phyloP scores from a whole-genome alignment of 2,888 invertebrate genomes.

The Lordiphosa andalusiaca region DNA sequence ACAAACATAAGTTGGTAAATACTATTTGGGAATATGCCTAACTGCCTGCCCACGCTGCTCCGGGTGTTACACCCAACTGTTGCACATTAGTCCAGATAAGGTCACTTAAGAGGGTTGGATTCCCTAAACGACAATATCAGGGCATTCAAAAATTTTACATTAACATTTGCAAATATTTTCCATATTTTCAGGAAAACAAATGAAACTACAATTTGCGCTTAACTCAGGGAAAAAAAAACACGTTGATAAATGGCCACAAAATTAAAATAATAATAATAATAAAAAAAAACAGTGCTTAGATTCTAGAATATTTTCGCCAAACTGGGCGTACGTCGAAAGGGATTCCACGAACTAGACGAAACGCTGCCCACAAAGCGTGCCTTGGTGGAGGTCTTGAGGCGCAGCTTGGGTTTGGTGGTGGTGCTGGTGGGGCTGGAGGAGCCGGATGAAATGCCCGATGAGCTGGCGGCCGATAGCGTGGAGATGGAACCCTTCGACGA shows the following conservation, averaged over 20 bases:
- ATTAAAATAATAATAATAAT: background rate
- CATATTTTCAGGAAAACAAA: conserved; percentile 12
- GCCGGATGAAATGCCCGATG: conserved; percentile 80
- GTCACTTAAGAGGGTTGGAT: too few species aligned
- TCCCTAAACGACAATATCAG: too few species aligned
- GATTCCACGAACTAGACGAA: conserved; percentile 80
- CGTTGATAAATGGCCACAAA: conserved; percentile 7
- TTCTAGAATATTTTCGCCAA: conserved; percentile 79
- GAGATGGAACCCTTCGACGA: conserved; percentile 80
- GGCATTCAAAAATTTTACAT: background rate
- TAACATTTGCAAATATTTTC: conserved; percentile 11
- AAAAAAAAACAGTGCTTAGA: background rate
- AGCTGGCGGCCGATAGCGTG: conserved; percentile 79
- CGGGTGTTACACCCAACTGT: too few species aligned
- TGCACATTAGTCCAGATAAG: too few species aligned
- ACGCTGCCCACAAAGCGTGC: conserved; percentile 78
- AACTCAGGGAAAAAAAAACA: background rate
- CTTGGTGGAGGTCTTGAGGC: conserved; percentile 76
- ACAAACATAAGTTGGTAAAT: too few species aligned
- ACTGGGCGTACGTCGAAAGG: conserved; percentile 79
- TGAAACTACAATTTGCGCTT: background rate
- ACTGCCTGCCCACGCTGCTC: too few species aligned
- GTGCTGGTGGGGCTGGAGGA: conserved; percentile 79
- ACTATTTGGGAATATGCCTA: too few species aligned
- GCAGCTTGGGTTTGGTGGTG: conserved; percentile 77